Percentiles rank a stretch among this genome's conserved stretches.
phyloP scores from a whole-genome alignment of 2,797 vertebrate species.

The Aulostomus chinensis region DNA sequence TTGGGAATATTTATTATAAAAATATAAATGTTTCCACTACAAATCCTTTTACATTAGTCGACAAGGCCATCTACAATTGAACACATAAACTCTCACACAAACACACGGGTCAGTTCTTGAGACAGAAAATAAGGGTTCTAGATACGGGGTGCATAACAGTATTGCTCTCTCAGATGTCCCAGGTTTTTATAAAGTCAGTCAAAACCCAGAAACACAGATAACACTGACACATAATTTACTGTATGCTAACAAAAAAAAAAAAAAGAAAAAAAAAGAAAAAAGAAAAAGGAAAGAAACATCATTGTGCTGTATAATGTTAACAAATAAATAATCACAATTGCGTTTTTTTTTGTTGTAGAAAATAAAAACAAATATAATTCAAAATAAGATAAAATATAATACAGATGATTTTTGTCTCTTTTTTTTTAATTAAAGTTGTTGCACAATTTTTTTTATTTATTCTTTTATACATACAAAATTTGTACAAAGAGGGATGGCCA shows the following conservation, averaged over 20 bases:
- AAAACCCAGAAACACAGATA: conserved; percentile 84
- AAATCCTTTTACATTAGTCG: conserved; percentile 99
- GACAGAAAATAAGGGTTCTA: conserved; percentile 69
- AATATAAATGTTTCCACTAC: conserved; percentile 99
- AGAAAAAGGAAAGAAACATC: conserved; percentile 31
- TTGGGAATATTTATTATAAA: conserved; percentile 99
- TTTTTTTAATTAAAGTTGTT: conserved; percentile 80
- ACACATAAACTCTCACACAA: conserved; percentile 76
- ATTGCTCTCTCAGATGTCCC: conserved; percentile 87
- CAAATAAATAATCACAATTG: conserved; percentile 94
- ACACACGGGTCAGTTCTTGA: conserved; percentile 78
- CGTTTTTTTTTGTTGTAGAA: conserved; percentile 85
- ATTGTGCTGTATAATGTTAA: conserved; percentile 79
- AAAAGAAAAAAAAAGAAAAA: conserved; percentile 6
- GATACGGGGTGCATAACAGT: conserved; percentile 73
- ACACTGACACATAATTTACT: conserved; percentile 88
- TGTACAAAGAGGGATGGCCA: conserved; percentile 93
- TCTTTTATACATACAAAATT: conserved; percentile 85
- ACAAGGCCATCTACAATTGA: conserved; percentile 95
- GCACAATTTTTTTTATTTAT: conserved; percentile 77
- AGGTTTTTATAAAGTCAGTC: conserved; percentile 88
- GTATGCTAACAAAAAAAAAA: conserved; percentile 75
- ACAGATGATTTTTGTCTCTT: conserved; percentile 75
- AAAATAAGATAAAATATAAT: conserved; percentile 83
- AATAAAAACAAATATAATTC: conserved; percentile 82